Base-by-base conservation (phyloP, 2,888 invertebrate species). In the Ernsta delagoae region DNA sequence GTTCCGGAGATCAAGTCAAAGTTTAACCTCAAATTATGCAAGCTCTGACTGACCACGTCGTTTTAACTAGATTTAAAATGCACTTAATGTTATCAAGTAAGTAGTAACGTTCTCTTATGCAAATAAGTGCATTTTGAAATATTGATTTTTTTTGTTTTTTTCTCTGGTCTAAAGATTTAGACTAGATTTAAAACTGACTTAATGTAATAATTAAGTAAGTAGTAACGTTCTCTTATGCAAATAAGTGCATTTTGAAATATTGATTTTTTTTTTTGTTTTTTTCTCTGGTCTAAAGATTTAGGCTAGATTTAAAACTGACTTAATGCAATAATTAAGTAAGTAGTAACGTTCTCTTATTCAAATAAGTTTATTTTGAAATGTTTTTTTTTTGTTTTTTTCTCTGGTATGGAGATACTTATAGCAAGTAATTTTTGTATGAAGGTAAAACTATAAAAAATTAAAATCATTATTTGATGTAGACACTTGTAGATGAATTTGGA, bases 1-100 rank as follows among this genome's bases (percentile, higher is more conserved):
- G 54, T 66, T 66, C 59, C 53, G 66, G 43, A 60, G 53, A 50
- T 45, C 50, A 48, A 57, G 54, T 31, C 24, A 34, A 59, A 16
- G 45, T 65, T 66, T 54, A 41, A 67, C 53, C 54, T n/a, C 24
- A 45, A 54, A 60, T 67, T 43, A 60, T 12, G 43, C 36, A 67
- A 61, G 34, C 31, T 41, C 45, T 45, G 43, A 31, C 54, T 54
- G 50, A 9, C 54, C 31, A 31, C 31, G 11, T 54, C 31, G 34
- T 56, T 34, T 34, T 36, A 36, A 11, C n/a, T 7, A 56, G 11
- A 57, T 57, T 57, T 36, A 6, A 12, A 57, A 34, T 0, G 5
- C n/a, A 36, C 3, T 36, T 9, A 54, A 3, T 36, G 24, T 57
- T 6, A 57, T 31, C 7, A 36, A 36, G 4, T 31, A 31, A 6